Evolutionary conservation across 2,797 vertebrate species (phyloP).

Genomic region (Gobio occitaniae): DNA sequence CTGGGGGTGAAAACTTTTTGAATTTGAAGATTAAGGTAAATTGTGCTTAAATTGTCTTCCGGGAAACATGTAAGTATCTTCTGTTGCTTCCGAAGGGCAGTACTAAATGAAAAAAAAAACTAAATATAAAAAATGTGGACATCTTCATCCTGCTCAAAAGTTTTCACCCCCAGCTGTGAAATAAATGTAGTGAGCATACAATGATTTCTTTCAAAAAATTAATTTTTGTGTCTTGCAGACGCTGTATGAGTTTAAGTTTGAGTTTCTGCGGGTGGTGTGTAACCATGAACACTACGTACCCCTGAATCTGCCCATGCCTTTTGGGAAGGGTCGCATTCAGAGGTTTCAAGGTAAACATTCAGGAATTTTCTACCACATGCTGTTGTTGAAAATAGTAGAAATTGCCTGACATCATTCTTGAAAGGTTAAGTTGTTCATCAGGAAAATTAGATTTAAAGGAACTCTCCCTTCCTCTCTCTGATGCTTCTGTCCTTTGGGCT

Average conservation of each 20-base stretch:
- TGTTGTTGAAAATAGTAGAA: conserved; percentile 6
- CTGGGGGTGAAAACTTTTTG: too few species aligned
- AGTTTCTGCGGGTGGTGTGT: conserved; percentile 95
- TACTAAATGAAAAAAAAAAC: too few species aligned
- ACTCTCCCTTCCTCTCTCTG: conserved; percentile 9
- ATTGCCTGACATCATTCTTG: conserved; percentile 6
- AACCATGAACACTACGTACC: conserved; percentile 96
- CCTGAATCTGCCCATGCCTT: conserved; percentile 96
- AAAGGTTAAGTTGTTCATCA: conserved; percentile 30
- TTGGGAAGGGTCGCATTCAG: conserved; percentile 94
- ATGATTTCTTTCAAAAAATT: too few species aligned
- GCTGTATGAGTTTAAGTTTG: conserved; percentile 97
- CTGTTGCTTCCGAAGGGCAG: too few species aligned
- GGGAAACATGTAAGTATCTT: too few species aligned
- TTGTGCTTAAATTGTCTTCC: too few species aligned
- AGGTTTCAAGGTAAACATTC: conserved; percentile 91
- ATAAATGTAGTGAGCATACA: too few species aligned
- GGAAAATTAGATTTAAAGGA: conserved; percentile 17
- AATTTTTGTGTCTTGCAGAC: conserved; percentile 78
- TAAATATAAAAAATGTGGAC: too few species aligned
- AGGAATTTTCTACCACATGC: neutral
- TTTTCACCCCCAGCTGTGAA: too few species aligned
- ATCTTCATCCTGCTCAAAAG: too few species aligned
- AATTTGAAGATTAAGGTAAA: too few species aligned
- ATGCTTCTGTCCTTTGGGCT: conserved; percentile 41